These are phyloP conservation scores for Dreissena polymorpha DNA, from an alignment of 1,140 invertebrate species.

Conservation along the genomic window DNA sequence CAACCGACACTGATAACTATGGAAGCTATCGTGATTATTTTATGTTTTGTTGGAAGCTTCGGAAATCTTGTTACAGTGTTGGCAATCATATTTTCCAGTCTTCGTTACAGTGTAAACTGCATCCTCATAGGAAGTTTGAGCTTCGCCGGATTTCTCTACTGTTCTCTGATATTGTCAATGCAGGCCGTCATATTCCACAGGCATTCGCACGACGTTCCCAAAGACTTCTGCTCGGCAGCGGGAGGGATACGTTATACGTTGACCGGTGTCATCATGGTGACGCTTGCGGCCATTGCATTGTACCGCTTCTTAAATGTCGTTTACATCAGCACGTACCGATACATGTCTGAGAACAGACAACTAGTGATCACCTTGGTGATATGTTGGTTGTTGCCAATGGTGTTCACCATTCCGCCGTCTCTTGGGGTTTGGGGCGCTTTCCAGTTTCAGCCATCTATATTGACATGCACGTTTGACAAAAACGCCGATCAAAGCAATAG, in stretches of 20 bases:
- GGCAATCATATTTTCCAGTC: constrained; percentile 69
- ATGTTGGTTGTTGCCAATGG: constrained; percentile 69
- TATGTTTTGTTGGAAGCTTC: constrained; percentile 65
- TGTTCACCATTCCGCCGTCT: constrained; percentile 66
- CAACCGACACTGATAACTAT: constrained; percentile 51
- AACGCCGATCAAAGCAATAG: constrained; percentile 67
- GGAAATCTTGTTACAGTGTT: constrained; percentile 72
- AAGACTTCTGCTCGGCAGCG: constrained; percentile 62
- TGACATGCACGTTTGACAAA: constrained; percentile 71
- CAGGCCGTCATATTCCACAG: constrained; percentile 69
- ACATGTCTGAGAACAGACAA: constrained; percentile 56
- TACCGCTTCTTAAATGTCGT: constrained; percentile 72
- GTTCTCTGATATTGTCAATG: constrained; percentile 65
- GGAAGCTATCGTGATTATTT: constrained; percentile 60
- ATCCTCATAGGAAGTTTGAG: constrained; percentile 74
- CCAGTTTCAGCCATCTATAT: constrained; percentile 64
- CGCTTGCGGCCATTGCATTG: constrained; percentile 70
- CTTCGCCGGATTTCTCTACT: constrained; percentile 69
- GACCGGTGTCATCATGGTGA: constrained; percentile 69
- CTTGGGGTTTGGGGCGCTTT: constrained; percentile 68
- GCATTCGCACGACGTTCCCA: constrained; percentile 55
- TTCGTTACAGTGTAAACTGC: constrained; percentile 72
- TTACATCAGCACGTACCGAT: constrained; percentile 64
- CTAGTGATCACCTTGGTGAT: constrained; percentile 59
- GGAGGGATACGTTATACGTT: constrained; percentile 69